Percentiles rank a stretch among this genome's conserved stretches.
These are phyloP conservation scores for Micoletzkya japonica DNA, from an alignment of 2,888 invertebrate genomes.

Conservation along the genomic window DNA sequence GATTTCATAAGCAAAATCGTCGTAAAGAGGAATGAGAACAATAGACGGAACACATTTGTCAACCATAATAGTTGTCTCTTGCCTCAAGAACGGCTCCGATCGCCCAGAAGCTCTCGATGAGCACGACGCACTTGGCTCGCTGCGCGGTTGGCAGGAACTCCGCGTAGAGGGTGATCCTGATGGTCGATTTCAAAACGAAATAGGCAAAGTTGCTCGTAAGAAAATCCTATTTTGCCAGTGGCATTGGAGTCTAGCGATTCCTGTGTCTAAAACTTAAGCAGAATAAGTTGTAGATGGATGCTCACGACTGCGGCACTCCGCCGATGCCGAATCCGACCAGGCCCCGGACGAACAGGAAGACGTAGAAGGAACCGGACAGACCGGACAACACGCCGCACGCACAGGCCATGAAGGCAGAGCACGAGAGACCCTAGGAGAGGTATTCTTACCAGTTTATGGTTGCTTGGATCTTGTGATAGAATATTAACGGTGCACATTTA, in stretches of 20 bases:
- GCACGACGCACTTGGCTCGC: slow-evolving; percentile 89
- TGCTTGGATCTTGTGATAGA: too few relatives aligned
- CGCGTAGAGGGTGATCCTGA: slow-evolving; percentile 88
- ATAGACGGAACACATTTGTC: not conserved
- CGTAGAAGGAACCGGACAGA: slow-evolving; percentile 85
- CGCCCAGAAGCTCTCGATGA: slow-evolving; percentile 96
- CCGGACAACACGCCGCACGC: slow-evolving; percentile 88
- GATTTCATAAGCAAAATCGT: too few relatives aligned
- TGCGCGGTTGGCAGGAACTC: slow-evolving; percentile 92
- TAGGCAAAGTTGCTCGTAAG: not conserved
- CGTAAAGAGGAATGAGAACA: not conserved
- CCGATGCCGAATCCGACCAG: slow-evolving; percentile 94
- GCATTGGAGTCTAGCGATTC: not conserved
- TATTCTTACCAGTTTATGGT: too few relatives aligned
- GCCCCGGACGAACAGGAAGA: slow-evolving; percentile 86
- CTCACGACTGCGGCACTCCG: slow-evolving; percentile 94
- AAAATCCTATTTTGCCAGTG: not conserved
- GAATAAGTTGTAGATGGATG: too few relatives aligned
- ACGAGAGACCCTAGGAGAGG: slow-evolving; percentile 77
- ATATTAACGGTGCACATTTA: too few relatives aligned
- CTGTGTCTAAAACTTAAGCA: not conserved
- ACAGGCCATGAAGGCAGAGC: slow-evolving; percentile 86
- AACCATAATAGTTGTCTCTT: too few relatives aligned
- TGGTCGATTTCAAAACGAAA: not conserved
- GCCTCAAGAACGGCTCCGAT: slow-evolving; percentile 86